These are phyloP conservation scores for Agapornis roseicollis DNA, from an alignment of 2,113 vertebrate genomes.

Conservation along the genomic window DNA sequence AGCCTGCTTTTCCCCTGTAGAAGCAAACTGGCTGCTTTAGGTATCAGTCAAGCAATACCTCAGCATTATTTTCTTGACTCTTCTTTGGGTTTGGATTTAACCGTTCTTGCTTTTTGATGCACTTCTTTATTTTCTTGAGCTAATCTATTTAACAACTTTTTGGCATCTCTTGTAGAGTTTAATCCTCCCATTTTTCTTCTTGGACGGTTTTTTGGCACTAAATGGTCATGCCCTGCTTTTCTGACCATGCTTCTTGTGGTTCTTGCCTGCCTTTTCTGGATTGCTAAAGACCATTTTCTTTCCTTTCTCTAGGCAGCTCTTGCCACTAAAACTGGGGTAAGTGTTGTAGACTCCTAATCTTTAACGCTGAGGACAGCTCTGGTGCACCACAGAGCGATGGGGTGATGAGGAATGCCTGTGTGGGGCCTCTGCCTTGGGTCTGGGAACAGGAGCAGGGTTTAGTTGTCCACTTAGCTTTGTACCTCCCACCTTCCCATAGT, in stretches of 20 bases:
- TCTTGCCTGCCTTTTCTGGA: conserved; percentile 35
- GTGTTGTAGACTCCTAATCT: conserved; percentile 48
- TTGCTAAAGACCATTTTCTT: conserved; percentile 66
- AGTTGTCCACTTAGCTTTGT: neutral
- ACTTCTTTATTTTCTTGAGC: conserved; percentile 60
- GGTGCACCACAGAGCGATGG: neutral
- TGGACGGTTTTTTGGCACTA: conserved; percentile 54
- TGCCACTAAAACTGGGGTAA: conserved; percentile 90
- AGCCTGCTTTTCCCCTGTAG: conserved; percentile 39
- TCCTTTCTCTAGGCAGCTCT: conserved; percentile 78
- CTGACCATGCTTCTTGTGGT: conserved; percentile 35
- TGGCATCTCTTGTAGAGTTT: conserved; percentile 45
- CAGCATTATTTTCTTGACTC: conserved; percentile 43
- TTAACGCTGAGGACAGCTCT: neutral
- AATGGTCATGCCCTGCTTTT: conserved; percentile 63
- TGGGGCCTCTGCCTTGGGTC: neutral
- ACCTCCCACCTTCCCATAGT: neutral
- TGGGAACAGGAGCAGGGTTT: neutral
- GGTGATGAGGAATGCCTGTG: neutral
- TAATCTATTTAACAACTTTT: conserved; percentile 70
- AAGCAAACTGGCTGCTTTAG: conserved; percentile 47
- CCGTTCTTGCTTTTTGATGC: conserved; percentile 60
- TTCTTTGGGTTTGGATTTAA: conserved; percentile 63
- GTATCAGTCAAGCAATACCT: conserved; percentile 10
- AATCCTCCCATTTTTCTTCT: conserved; percentile 19